These are phyloP conservation scores for Calliopum simillimum DNA, from an alignment of 2,888 invertebrate species.

Conservation along the genomic window DNA sequence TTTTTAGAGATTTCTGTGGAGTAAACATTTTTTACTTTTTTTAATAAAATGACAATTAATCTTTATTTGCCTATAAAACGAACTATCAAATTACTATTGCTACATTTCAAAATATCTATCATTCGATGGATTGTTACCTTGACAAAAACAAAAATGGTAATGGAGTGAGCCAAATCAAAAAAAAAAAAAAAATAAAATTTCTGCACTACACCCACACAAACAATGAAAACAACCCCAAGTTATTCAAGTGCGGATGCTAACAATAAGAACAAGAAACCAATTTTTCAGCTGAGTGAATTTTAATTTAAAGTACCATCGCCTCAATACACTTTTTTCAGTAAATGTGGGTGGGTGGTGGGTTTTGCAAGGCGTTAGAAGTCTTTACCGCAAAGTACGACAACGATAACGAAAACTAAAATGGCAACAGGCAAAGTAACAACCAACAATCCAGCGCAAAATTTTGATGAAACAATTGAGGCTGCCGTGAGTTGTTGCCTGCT, in stretches of 20 bases:
- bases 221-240: conserved; percentile 13
- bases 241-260: conserved; percentile 36
- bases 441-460: conserved; percentile 18
- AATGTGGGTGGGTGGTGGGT: conserved; percentile 41
- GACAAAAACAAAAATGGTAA: no score
- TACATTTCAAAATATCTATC: no score
- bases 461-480: conserved; percentile 21
- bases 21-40: no score
- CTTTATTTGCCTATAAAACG: no score
- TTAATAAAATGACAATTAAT: no score
- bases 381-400: background rate
- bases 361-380: background rate
- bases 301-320: conserved; percentile 61
- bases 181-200: no score
- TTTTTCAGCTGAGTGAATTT: conserved; percentile 67
- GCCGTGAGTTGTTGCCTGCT: conserved; percentile 5
- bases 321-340: conserved; percentile 1
- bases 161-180: no score
- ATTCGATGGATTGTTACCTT: no score
- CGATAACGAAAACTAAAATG: no score
- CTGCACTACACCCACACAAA: background rate
- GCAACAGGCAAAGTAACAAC: conserved; percentile 16
- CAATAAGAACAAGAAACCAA: conserved; percentile 61
- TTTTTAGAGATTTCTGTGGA: no score
- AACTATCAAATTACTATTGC: no score